Conservation (phyloP, 2,113 vertebrate genomes). For the Dendrocopos noguchii region DNA sequence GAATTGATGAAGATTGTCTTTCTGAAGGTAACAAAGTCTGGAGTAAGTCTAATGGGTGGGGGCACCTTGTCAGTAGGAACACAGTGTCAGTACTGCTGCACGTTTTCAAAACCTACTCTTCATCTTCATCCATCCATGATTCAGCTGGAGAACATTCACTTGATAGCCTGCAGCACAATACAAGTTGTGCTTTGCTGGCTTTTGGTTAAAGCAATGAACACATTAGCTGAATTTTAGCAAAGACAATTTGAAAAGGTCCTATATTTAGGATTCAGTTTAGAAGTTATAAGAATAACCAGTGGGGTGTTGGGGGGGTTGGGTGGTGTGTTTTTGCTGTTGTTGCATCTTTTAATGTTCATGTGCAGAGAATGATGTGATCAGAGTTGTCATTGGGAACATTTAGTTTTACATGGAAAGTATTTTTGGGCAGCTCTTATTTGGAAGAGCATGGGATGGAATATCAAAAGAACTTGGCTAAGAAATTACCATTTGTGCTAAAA, state of each 20-base stretch:
- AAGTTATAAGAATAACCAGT: slow-evolving; percentile 6
- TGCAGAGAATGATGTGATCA: not conserved
- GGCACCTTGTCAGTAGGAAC: slow-evolving; percentile 1
- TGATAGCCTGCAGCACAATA: slow-evolving; percentile 47
- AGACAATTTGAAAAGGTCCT: not conserved
- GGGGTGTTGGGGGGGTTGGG: not conserved
- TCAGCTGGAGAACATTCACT: slow-evolving; percentile 7
- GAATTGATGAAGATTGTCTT: slow-evolving; percentile 17
- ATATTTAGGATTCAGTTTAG: slow-evolving; percentile 34
- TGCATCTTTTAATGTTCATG: slow-evolving; percentile 31
- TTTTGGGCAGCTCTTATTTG: slow-evolving; percentile 21
- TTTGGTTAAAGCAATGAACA: not conserved
- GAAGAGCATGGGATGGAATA: not conserved
- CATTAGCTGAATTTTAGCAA: slow-evolving; percentile 38
- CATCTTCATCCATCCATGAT: slow-evolving; percentile 52
- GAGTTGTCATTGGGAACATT: slow-evolving; percentile 51
- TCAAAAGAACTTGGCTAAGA: not conserved
- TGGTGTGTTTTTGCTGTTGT: not conserved
- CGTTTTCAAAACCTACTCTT: slow-evolving; percentile 49
- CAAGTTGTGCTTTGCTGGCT: slow-evolving; percentile 41
- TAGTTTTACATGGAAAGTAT: slow-evolving; percentile 29
- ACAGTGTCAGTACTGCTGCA: slow-evolving; percentile 19
- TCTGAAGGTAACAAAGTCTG: slow-evolving; percentile 18
- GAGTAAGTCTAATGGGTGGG: not conserved
- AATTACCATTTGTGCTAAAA: not conserved